Base-by-base conservation (phyloP, 2,888 invertebrate genomes). In the Drosophila bunnanda region DNA sequence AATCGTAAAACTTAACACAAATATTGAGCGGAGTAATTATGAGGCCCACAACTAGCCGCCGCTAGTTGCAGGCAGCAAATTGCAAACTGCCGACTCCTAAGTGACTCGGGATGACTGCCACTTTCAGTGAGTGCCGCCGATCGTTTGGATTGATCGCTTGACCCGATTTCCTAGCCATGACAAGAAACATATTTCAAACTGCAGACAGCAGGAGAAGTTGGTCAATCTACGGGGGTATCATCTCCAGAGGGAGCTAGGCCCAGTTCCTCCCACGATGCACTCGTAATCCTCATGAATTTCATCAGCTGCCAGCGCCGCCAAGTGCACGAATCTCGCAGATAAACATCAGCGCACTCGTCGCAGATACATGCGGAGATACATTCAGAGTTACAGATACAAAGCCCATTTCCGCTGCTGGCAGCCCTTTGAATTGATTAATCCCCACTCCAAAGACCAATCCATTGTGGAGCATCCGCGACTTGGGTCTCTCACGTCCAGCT, bases 1-100 rank as follows among this genome's bases (percentile, higher is more conserved):
- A 81, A 79, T 88, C 84, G 81, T 85, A 76, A 79, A 87, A 81
- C 78, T 72, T 77, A 87, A 74, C 89, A 88, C 84, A 83, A 82
- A 86, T 83, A 82, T 88, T 83, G 72, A 88, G 74, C 62, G 73
- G 72, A 81, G 76, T 86, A 86, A 78, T 88, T 84, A 88, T 80
- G 76, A 82, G 59, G 75, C 64, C 65, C 64, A 60, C 62, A 50
- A 62, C 64, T 65, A 43, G 69, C 46, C 46, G 38, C 32, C 41
- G 28, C 28, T 34, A 54, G 20, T 53, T 46, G 46, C 44, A 56
- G 22, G n/a, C 57, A 20, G n/a, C 39, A 50, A 50, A 50, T 50
- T 50, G 50, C 50, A 50, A 50, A 15, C 50, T 32, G 56, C 22
- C 13, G 39, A 9, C 62, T 65, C 64, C 62, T 43, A 30, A 36